Percentiles rank a stretch among this genome's conserved stretches.
These are phyloP conservation scores for Corapipo altera DNA, from an alignment of 2,113 vertebrate species.

Conservation along the genomic window DNA sequence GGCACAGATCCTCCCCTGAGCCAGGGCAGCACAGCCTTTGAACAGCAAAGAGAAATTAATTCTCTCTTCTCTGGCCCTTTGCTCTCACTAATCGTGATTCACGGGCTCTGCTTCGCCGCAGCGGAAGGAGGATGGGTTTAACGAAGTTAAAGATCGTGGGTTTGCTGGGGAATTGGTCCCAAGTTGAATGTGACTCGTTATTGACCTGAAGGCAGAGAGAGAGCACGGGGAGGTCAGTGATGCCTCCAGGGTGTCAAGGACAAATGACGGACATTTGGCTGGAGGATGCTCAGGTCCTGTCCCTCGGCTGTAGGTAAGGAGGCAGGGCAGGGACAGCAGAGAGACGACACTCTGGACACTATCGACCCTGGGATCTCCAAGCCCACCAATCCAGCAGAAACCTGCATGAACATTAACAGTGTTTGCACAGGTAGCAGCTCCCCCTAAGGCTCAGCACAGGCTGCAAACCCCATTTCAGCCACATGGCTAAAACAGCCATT, in stretches of 20 bases:
- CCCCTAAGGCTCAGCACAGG: not conserved
- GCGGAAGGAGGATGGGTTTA: not conserved
- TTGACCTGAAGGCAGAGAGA: not conserved
- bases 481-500: accelerated
- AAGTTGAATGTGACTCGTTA: not conserved
- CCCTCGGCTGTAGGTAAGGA: not conserved
- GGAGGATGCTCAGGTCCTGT: accelerated
- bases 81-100: constrained; percentile 19
- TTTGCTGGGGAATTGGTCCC: not conserved
- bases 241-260: not conserved
- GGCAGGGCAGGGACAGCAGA: not conserved
- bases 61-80: not conserved
- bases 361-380: not conserved
- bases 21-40: not conserved
- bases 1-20: not conserved
- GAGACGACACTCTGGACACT: accelerated
- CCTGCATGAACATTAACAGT: accelerated
- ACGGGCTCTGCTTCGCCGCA: not conserved
- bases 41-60: not conserved
- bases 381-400: not conserved
- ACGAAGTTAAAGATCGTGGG: not conserved
- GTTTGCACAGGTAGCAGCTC: not conserved
- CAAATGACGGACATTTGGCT: not conserved
- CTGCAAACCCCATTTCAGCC: not conserved
- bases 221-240: not conserved